These are phyloP conservation scores for Planiliza haematocheilus DNA, from an alignment of 2,113 vertebrate genomes.

Conservation along the genomic window DNA sequence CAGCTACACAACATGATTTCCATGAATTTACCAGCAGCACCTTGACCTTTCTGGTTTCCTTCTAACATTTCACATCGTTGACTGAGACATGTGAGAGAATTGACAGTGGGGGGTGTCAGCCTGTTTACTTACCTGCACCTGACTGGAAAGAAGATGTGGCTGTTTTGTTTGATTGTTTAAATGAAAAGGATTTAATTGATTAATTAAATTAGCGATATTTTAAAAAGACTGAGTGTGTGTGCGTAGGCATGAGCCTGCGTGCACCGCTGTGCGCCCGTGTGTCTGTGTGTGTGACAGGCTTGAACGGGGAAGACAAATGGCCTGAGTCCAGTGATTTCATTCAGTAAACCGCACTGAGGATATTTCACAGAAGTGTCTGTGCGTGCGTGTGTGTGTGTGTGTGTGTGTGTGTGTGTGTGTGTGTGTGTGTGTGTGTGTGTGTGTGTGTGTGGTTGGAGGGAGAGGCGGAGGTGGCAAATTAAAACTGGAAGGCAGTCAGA, in stretches of 20 bases:
- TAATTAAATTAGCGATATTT: too few relatives aligned
- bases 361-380: slow-evolving; percentile 7
- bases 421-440: background rate
- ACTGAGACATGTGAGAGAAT: slow-evolving; percentile 23
- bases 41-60: slow-evolving; percentile 52
- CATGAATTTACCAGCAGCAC: slow-evolving; percentile 43
- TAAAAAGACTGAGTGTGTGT: too few relatives aligned
- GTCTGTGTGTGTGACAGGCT: slow-evolving; percentile 27
- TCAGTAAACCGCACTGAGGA: slow-evolving; percentile 47
- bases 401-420: background rate
- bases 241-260: too few relatives aligned
- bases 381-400: background rate
- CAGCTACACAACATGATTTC: slow-evolving; percentile 36
- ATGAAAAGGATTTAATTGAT: too few relatives aligned
- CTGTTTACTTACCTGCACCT: slow-evolving; percentile 8
- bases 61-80: slow-evolving; percentile 26
- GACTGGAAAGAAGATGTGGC: slow-evolving; percentile 36
- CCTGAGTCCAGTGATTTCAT: slow-evolving; percentile 56
- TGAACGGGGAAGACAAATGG: slow-evolving; percentile 66
- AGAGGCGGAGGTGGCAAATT: background rate
- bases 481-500: background rate
- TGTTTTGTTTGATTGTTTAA: too few relatives aligned
- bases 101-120: slow-evolving; percentile 34
- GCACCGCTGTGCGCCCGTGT: background rate
- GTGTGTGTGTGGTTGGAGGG: background rate